Conservation (phyloP, 2,113 vertebrate species). For the Sturnira hondurensis region DNA sequence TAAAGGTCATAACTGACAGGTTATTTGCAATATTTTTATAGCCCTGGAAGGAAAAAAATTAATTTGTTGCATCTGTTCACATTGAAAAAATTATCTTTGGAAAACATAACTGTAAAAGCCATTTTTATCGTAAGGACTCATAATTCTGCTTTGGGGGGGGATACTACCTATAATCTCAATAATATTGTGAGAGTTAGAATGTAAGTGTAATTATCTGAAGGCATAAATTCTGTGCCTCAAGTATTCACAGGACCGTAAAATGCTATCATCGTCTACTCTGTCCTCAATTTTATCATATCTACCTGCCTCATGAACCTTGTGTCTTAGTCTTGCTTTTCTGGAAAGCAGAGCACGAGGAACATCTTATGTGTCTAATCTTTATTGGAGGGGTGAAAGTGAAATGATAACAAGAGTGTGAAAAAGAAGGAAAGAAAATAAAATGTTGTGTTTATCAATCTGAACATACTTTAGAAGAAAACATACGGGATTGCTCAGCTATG, state of each 20-base stretch:
- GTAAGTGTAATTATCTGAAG: not conserved
- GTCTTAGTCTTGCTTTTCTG: not conserved
- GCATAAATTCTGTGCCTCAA: not conserved
- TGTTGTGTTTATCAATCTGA: not conserved
- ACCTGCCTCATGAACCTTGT: not conserved
- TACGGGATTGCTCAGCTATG: not conserved
- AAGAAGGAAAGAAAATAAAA: not conserved
- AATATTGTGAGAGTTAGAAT: not conserved
- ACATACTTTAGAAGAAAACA: not conserved
- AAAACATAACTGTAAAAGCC: not conserved
- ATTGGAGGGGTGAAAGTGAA: not conserved
- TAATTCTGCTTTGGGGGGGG: not conserved
- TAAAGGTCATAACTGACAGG: constrained; percentile 43
- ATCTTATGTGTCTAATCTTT: not conserved
- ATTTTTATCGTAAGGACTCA: not conserved
- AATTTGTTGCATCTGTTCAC: constrained; percentile 32
- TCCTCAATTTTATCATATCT: not conserved
- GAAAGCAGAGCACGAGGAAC: not conserved
- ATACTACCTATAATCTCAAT: not conserved
- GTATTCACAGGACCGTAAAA: not conserved
- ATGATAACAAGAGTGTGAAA: not conserved
- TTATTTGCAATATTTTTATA: constrained; percentile 55
- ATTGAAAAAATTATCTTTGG: not conserved
- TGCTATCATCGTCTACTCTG: not conserved
- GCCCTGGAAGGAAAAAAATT: not conserved